Base-by-base conservation (phyloP, 1,140 invertebrate genomes). In the Acromyrmex charruanus region DNA sequence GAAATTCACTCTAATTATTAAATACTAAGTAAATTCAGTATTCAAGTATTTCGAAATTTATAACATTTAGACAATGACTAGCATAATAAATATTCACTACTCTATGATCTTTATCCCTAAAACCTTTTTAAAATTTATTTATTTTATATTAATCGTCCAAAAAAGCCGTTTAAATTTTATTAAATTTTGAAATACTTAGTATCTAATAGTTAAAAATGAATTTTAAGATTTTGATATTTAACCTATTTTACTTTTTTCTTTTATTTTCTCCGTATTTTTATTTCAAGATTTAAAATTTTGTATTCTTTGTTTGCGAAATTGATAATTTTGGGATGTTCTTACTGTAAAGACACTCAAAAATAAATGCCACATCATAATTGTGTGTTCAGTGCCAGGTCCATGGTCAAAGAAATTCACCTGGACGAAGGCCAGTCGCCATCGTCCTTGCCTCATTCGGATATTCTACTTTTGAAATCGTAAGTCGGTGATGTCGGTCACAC, bases 331-430 rank as follows among this genome's bases (percentile, higher is more conserved):
- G 16, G 14, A 28, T 16, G 2, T 1, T 18, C 10, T 65, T 25
- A 31, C 10, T 21, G n/a, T 16, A 18, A 21, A 35, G 16, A 66
- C 18, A 49, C 51, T 85, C 59, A 7, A 88, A 92, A 92, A 92
- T 92, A 92, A 77, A 87, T n/a, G 77, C 61, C 87, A 87, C 53
- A 72, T 28, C 63, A 53, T 25, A 35, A 90, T 77, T 71, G 65
- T 87, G 77, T 51, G 61, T 86, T 87, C 87, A 92, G 69, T 93
- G 91, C 91, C 84, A 91, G 82, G 92, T 89, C 84, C 92, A 92
- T 39, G 87, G 89, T 58, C 92, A 84, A 79, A 88, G n/a, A 28
- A 63, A 90, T 91, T 87, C 49, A 80, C 58, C 77, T 93, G 91
- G 91, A 86, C 63, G 77, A 79, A 63, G 66, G 90, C 92, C 89